phyloP scores from a whole-genome alignment of 2,888 invertebrate genomes.

The Pristionchus entomophagus region DNA sequence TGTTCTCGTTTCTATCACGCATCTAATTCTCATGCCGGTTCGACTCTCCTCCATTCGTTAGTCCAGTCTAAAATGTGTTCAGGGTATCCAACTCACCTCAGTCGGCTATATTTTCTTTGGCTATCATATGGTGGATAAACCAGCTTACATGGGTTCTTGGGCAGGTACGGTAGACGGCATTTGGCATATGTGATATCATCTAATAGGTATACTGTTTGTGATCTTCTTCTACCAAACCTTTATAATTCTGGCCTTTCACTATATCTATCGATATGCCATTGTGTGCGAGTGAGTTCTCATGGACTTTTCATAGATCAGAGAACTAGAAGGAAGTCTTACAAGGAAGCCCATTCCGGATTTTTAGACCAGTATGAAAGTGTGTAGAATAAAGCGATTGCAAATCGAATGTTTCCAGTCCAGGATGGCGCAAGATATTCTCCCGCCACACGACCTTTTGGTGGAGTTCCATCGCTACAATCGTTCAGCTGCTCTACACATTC shows the following conservation, averaged over 20 bases:
- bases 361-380: too few relatives aligned
- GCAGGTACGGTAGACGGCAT: not conserved
- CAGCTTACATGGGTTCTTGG: not conserved
- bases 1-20: not conserved
- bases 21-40: conserved; percentile 18
- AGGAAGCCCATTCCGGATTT: too few relatives aligned
- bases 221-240: conserved; percentile 26
- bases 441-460: not conserved
- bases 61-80: not conserved
- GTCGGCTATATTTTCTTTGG: conserved; percentile 19
- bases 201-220: not conserved
- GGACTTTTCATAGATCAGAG: not conserved
- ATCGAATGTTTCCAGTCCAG: not conserved
- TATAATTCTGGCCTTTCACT: not conserved
- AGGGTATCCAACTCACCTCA: not conserved
- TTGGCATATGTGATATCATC: not conserved
- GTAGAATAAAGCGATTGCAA: too few relatives aligned
- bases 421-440: not conserved
- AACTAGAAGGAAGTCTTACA: too few relatives aligned
- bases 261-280: not conserved
- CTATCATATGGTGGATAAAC: not conserved
- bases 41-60: not conserved
- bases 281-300: not conserved
- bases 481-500: not conserved
- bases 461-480: not conserved